Percentiles rank a stretch among this genome's conserved stretches.
phyloP scores from a whole-genome alignment of 2,888 invertebrate genomes.

The Lymantria monacha region DNA sequence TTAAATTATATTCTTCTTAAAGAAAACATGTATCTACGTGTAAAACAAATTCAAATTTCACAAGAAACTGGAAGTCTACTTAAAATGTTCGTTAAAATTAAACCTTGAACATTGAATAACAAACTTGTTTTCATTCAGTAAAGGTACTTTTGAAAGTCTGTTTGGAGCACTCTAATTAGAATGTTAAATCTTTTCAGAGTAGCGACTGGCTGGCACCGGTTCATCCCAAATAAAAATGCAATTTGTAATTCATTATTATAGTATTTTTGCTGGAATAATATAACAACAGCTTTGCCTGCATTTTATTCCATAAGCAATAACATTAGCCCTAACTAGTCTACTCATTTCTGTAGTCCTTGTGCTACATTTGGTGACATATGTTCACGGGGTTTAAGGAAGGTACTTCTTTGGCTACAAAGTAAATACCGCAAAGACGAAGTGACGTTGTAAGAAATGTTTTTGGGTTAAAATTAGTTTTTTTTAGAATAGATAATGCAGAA shows the following conservation, averaged over 20 bases:
- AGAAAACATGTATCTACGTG: constrained; percentile 2
- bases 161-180: constrained; percentile 39
- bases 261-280: neutral
- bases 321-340: no score
- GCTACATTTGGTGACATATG: no score
- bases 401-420: no score
- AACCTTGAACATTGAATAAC: constrained; percentile 16
- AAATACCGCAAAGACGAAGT: no score
- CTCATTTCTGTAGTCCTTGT: no score
- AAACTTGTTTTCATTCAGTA: constrained; percentile 35
- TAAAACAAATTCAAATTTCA: no score
- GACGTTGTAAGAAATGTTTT: no score
- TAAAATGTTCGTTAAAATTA: neutral
- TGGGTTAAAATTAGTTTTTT: no score
- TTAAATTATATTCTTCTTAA: constrained; percentile 4
- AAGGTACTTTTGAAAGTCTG: constrained; percentile 23
- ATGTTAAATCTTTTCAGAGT: constrained; percentile 35
- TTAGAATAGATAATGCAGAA: no score
- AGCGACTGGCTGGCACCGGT: constrained; percentile 44
- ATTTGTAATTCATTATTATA: constrained; percentile 32
- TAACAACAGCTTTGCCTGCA: no score
- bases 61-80: neutral
- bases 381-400: no score
- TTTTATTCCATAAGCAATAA: no score
- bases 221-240: constrained; percentile 53